Evolutionary conservation across 2,113 vertebrate genomes (phyloP), one percentile per base, ranked within the genome.

Genomic region (Poecilia latipinna): DNA sequence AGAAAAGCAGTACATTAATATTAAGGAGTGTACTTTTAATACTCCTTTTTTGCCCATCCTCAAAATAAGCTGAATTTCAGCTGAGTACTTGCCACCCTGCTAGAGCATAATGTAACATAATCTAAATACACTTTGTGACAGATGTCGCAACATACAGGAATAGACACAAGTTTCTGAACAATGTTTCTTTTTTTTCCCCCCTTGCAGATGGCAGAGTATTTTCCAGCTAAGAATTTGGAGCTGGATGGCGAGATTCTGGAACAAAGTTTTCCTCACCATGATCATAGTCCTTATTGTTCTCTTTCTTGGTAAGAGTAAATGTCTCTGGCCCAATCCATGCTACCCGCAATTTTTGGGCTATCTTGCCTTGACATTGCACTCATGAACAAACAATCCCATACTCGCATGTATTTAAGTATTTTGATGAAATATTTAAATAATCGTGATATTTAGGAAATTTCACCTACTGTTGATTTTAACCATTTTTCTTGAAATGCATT

Each of bases 211-310:
- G 97, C 96, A 95, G 90, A 95, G 91, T 61, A 92, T 98, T 89
- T 98, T 98, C 91, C 92, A 89, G 61, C 91, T 97, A 90, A 92
- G 87, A 63, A 88, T 99, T 26, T 98, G 96, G 97, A 92, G 89
- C 88, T 95, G 85, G 81, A 68, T 98, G 78, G 91, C 95, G 17
- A 86, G 82, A 39, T 96, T 96, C 80, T 97, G 96, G 96, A 98
- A 98, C 92, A 99, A 95, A 88, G 94, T 94, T 69, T 99, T 99
- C 77, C 95, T 99, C 85, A 96, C 97, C 39, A 98, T 98, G 93
- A 98, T 99, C 87, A 89, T 99, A 66, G 82, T 99, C 54, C 93
- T 99, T 72, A 95, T 98, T 74, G 78, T 98, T 86, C 94, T 99
- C 37, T 99, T 99, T 91, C 92, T 98, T 68, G 97, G 97, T 98